These are phyloP conservation scores for Rhinogobius similis DNA, from an alignment of 2,113 vertebrate species.

Conservation along the genomic window DNA sequence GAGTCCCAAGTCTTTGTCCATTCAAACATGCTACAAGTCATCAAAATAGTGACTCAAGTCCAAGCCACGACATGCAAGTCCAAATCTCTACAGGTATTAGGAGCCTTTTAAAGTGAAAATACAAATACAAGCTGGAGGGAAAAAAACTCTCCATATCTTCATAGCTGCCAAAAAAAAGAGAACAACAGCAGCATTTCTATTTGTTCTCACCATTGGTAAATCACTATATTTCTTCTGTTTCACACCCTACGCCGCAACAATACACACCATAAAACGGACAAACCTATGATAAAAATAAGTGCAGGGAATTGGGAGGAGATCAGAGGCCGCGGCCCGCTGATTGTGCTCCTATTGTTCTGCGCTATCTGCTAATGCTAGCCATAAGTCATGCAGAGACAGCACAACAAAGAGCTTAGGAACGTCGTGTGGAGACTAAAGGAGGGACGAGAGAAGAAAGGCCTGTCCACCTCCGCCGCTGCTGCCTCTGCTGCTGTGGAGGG, in stretches of 20 bases:
- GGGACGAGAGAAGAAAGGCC: background rate
- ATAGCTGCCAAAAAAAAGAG: background rate
- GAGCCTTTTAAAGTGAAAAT: too few relatives aligned
- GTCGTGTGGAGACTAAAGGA: background rate
- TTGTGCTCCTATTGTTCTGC: conserved; percentile 19
- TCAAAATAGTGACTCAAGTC: too few relatives aligned
- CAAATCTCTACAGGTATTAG: too few relatives aligned
- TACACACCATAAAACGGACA: background rate
- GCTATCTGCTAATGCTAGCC: conserved; percentile 21
- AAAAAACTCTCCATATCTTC: background rate
- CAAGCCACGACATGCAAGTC: too few relatives aligned
- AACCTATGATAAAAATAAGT: conserved; percentile 6
- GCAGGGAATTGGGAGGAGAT: background rate
- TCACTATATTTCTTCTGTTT: background rate
- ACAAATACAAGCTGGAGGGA: background rate
- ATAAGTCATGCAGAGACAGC: conserved; percentile 28
- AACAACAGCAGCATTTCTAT: background rate
- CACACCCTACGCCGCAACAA: background rate
- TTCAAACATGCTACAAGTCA: too few relatives aligned
- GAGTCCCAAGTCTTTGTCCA: too few relatives aligned
- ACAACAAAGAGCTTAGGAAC: background rate
- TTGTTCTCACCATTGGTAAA: background rate
- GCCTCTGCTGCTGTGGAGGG: background rate
- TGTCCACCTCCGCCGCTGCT: conserved; percentile 8
- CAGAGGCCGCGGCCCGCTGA: conserved; percentile 16